A percentile compares a stretch with the other conserved stretches of the same genome.
Conservation (phyloP, 2,888 invertebrate species). For the Euplagia quadripunctaria region DNA sequence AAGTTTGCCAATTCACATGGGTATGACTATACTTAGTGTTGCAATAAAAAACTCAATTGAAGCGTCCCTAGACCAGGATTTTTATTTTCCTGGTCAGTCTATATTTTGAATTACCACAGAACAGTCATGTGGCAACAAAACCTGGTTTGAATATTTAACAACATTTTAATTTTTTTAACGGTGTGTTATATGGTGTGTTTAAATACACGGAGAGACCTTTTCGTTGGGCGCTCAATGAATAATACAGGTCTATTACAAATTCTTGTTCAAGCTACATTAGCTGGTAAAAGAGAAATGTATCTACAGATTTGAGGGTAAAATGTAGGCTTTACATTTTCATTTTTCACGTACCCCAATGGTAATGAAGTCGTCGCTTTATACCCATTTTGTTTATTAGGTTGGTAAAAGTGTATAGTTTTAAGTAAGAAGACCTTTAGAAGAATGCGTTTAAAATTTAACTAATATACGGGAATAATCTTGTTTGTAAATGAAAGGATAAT, state of each 20-base stretch:
- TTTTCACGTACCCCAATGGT: background rate
- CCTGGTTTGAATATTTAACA: background rate
- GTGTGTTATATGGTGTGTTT: background rate
- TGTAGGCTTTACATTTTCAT: slow-evolving; percentile 9
- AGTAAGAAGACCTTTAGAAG: too few relatives aligned
- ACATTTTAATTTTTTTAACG: background rate
- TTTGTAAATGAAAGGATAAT: too few relatives aligned
- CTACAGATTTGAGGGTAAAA: slow-evolving; percentile 16
- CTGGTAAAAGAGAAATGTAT: slow-evolving; percentile 26
- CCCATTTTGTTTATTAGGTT: background rate
- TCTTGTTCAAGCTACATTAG: slow-evolving; percentile 38
- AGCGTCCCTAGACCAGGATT: too few relatives aligned
- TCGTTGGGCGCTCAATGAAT: slow-evolving; percentile 26
- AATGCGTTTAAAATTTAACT: too few relatives aligned
- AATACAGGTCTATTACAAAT: slow-evolving; percentile 34
- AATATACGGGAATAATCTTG: too few relatives aligned
- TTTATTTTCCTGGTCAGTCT: too few relatives aligned
- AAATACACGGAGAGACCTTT: slow-evolving; percentile 12
- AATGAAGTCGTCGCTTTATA: background rate
- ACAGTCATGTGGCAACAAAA: background rate
- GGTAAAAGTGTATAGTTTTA: background rate
- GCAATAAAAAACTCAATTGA: too few relatives aligned
- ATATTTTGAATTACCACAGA: background rate
- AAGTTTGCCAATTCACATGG: too few relatives aligned
- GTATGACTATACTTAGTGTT: too few relatives aligned